These are phyloP conservation scores for Drosophila borealis DNA, from an alignment of 2,888 invertebrate genomes.

Conservation along the genomic window DNA sequence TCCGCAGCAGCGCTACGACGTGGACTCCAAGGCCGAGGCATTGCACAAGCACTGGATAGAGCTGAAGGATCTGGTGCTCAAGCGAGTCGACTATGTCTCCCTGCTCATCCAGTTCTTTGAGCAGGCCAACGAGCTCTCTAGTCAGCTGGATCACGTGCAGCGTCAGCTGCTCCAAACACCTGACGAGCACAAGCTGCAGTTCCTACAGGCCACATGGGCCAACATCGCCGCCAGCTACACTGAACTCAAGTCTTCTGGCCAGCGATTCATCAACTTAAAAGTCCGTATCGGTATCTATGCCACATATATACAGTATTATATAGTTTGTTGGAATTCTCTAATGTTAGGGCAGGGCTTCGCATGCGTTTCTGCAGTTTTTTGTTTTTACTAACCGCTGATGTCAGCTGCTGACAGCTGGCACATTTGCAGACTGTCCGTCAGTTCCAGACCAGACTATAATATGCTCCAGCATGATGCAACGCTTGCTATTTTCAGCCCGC, in stretches of 20 bases:
- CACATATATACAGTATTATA: conserved; percentile 9
- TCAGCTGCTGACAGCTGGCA: conserved; percentile 72
- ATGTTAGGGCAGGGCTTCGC: conserved; percentile 46
- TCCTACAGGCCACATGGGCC: conserved; percentile 86
- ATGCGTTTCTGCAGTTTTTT: conserved; percentile 41
- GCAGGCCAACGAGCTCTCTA: conserved; percentile 88
- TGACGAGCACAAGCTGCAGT: conserved; percentile 87
- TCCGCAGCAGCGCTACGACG: conserved; percentile 88
- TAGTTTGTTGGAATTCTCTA: conserved; percentile 65
- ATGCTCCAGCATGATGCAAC: conserved; percentile 43
- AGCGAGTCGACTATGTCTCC: conserved; percentile 88
- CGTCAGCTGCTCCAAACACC: conserved; percentile 86
- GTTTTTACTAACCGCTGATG: conserved; percentile 48
- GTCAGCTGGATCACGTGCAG: conserved; percentile 89
- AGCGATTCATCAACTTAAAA: conserved; percentile 87
- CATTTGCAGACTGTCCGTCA: conserved; percentile 53
- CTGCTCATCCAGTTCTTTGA: conserved; percentile 90
- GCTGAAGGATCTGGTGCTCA: conserved; percentile 87
- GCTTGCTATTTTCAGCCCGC: conserved; percentile 46
- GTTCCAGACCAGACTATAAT: conserved; percentile 31
- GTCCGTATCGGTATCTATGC: conserved; percentile 81
- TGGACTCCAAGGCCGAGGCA: conserved; percentile 88
- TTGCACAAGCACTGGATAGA: conserved; percentile 88
- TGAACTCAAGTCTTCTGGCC: conserved; percentile 89
- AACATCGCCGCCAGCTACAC: conserved; percentile 88